These are phyloP conservation scores for Aquatica leii DNA, from an alignment of 2,888 invertebrate genomes.

Conservation along the genomic window DNA sequence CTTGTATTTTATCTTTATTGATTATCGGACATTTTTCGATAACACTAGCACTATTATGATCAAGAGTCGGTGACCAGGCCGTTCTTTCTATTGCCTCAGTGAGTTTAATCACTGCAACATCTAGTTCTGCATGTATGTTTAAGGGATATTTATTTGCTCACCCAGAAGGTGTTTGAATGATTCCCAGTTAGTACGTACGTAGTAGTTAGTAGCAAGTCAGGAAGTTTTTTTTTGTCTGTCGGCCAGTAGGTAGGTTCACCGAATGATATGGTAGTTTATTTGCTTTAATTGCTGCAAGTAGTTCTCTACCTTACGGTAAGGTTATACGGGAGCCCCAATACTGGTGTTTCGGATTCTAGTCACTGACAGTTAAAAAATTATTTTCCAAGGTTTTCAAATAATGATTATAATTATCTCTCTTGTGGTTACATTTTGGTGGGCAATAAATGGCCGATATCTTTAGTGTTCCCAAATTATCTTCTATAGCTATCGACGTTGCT, in stretches of 20 bases:
- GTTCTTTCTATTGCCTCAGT: neutral
- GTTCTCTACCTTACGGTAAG: no score
- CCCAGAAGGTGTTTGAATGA: neutral
- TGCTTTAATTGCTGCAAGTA: neutral
- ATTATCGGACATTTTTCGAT: neutral
- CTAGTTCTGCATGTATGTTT: neutral
- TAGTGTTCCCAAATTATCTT: no score
- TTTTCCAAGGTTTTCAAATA: neutral
- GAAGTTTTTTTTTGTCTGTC: no score
- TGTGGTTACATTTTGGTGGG: no score
- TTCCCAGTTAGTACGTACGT: neutral
- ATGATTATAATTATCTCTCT: neutral
- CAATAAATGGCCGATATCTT: no score
- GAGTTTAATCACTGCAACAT: neutral
- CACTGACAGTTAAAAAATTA: neutral
- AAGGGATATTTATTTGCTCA: no score
- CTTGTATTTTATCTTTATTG: neutral
- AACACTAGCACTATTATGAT: neutral
- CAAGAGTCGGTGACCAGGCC: neutral
- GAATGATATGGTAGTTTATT: neutral
- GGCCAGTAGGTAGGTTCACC: no score
- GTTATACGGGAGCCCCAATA: no score
- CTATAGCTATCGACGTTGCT: no score
- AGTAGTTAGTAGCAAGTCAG: neutral
- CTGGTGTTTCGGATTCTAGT: no score